These are phyloP conservation scores for Eumeta japonica DNA, from an alignment of 1,140 invertebrate species.

Conservation along the genomic window DNA sequence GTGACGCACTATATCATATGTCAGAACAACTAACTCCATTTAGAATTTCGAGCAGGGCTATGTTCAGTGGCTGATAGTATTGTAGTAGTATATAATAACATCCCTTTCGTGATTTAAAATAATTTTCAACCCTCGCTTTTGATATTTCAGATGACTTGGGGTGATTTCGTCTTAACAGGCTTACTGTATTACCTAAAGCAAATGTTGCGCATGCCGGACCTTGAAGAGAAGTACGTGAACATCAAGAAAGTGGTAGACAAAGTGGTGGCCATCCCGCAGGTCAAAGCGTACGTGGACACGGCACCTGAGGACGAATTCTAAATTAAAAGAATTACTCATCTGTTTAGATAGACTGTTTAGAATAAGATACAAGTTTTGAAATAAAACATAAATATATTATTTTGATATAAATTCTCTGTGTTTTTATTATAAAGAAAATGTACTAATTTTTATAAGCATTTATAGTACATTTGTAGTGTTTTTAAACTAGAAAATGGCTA, in stretches of 20 bases:
- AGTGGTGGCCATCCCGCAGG: neutral
- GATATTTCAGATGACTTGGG: conserved; percentile 60
- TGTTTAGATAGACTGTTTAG: neutral
- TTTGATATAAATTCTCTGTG: too few species aligned
- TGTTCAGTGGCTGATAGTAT: too few species aligned
- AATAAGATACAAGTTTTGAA: neutral
- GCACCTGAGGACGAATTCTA: neutral
- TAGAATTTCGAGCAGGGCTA: too few species aligned
- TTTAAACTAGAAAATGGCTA: too few species aligned
- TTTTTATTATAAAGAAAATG: too few species aligned
- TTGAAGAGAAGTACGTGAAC: conserved; percentile 33
- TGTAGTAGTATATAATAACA: too few species aligned
- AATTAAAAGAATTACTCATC: neutral
- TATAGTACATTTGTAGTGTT: too few species aligned
- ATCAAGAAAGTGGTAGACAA: conserved; percentile 3
- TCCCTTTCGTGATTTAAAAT: too few species aligned
- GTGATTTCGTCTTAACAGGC: conserved; percentile 60
- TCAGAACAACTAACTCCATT: too few species aligned
- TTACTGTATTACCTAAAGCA: conserved; percentile 58
- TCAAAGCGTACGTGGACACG: neutral
- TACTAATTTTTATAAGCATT: too few species aligned
- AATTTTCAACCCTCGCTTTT: conserved; percentile 59
- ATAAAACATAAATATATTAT: too few species aligned
- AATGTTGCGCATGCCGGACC: conserved; percentile 53
- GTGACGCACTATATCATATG: too few species aligned